A percentile compares a stretch with the other conserved stretches of the same genome.
Conservation (phyloP, 2,888 invertebrate species). For the Sphecodes monilicornis region DNA sequence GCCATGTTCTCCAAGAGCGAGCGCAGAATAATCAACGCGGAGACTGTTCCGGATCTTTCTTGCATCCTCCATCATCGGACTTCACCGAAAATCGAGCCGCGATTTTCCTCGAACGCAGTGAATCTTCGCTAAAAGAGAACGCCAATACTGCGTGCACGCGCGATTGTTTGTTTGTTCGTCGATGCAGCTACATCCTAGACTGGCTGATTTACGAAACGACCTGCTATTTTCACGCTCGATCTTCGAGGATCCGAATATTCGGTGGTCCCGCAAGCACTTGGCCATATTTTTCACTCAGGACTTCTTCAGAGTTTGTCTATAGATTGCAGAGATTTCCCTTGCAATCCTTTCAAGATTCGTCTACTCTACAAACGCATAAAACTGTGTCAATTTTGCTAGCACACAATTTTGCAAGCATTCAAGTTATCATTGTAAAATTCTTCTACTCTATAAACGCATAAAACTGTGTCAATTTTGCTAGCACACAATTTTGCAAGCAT, state of each 20-base stretch:
- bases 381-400: no score
- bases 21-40: background rate
- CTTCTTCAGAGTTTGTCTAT: background rate
- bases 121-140: background rate
- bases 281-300: background rate
- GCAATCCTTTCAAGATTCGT: background rate
- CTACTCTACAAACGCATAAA: background rate
- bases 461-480: no score
- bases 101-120: background rate
- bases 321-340: background rate
- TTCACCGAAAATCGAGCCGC: background rate
- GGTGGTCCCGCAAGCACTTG: background rate
- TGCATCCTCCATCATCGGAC: background rate
- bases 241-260: background rate
- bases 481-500: no score
- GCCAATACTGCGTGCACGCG: background rate
- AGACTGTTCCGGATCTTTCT: background rate
- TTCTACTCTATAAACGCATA: no score
- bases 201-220: background rate
- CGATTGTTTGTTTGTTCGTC: conserved; percentile 16
- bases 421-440: no score
- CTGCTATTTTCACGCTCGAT: background rate
- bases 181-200: background rate
- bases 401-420: background rate
- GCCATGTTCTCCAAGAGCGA: background rate